These are phyloP conservation scores for Schizopygopsis pylzovi DNA, from an alignment of 2,797 vertebrate species.

Conservation along the genomic window DNA sequence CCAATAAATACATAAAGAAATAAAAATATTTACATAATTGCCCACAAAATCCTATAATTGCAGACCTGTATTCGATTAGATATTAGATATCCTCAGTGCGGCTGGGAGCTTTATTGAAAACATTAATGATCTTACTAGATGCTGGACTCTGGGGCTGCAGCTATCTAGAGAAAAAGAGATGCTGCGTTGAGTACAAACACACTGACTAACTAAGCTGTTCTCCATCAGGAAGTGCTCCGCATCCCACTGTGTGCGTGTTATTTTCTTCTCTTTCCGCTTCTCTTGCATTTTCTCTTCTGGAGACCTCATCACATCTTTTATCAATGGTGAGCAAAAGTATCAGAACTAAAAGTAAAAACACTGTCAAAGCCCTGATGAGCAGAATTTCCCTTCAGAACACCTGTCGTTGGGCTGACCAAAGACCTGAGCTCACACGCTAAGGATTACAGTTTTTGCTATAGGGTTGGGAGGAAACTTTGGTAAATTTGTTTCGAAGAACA, in stretches of 20 bases:
- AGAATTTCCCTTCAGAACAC: conserved; percentile 40
- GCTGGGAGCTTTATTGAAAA: conserved; percentile 20
- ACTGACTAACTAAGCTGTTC: conserved; percentile 47
- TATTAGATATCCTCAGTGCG: not conserved
- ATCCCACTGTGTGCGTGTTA: conserved; percentile 37
- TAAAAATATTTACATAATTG: conserved; percentile 18
- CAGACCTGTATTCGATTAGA: conserved; percentile 1
- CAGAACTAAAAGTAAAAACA: conserved; percentile 42
- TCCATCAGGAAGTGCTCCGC: conserved; percentile 19
- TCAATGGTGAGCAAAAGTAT: conserved; percentile 49
- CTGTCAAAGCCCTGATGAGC: conserved; percentile 41
- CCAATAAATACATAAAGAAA: not conserved
- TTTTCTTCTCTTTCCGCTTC: conserved; percentile 39
- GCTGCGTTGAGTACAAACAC: conserved; percentile 31
- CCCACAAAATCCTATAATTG: not conserved
- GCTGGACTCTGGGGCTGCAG: conserved; percentile 10
- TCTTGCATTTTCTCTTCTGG: conserved; percentile 51
- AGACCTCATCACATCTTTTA: conserved; percentile 57
- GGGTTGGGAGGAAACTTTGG: not conserved
- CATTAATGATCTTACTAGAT: conserved; percentile 18
- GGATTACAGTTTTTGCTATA: not conserved
- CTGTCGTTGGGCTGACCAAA: conserved; percentile 40
- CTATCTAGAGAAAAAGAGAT: conserved; percentile 20
- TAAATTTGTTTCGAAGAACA: not conserved
- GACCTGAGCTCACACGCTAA: conserved; percentile 19